These are phyloP conservation scores for Megalonaias nervosa DNA, from an alignment of 1,140 invertebrate genomes.

Conservation along the genomic window DNA sequence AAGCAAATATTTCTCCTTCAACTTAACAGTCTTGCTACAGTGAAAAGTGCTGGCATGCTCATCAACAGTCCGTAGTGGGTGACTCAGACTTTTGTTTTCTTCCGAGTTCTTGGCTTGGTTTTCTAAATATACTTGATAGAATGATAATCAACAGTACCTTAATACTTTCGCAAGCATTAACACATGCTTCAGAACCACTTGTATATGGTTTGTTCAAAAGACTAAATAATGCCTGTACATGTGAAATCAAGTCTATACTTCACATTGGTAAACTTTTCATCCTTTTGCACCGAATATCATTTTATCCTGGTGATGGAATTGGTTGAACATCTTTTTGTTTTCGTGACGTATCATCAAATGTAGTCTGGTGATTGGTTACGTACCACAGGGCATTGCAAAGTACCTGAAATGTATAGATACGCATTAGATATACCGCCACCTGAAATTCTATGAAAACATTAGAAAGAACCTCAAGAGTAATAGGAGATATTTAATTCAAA, in stretches of 20 bases:
- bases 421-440: neutral
- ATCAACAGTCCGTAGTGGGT: neutral
- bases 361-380: constrained; percentile 24
- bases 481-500: too few relatives aligned
- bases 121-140: constrained; percentile 18
- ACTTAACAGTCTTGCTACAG: neutral
- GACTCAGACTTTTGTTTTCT: neutral
- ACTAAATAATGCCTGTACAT: constrained; percentile 21
- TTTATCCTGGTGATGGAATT: constrained; percentile 13
- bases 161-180: constrained; percentile 6
- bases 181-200: neutral
- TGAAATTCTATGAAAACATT: too few relatives aligned
- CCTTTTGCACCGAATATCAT: constrained; percentile 30
- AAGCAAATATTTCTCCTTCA: constrained; percentile 11
- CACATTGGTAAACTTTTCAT: constrained; percentile 9
- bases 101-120: neutral
- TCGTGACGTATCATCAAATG: constrained; percentile 20
- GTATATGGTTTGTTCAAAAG: neutral
- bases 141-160: constrained; percentile 5
- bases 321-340: constrained; percentile 4
- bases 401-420: constrained; percentile 23
- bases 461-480: too few relatives aligned
- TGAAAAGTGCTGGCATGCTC: constrained; percentile 15
- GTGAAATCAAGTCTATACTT: neutral
- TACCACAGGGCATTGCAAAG: constrained; percentile 37